Evolutionary conservation across 2,113 vertebrate genomes (phyloP).

Genomic region (Paratilapia polleni): DNA sequence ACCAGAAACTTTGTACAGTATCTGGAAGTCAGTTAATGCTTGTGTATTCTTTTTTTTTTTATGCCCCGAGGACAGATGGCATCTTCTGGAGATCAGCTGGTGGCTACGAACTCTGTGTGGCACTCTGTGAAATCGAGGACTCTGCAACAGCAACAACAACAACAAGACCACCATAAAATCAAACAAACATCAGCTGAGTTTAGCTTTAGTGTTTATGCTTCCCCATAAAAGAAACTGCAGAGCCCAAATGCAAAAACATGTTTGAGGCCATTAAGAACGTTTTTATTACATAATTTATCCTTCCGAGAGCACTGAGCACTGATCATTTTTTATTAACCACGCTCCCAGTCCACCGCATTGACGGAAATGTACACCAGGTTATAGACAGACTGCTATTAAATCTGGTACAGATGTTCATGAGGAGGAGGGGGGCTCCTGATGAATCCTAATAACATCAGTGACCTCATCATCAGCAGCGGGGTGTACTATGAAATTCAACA

Average conservation of each 20-base stretch:
- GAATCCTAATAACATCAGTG: neutral
- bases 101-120: slow-evolving; percentile 39
- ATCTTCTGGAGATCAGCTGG: slow-evolving; percentile 18
- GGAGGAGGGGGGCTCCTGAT: neutral
- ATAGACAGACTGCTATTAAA: too few species aligned
- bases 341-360: neutral
- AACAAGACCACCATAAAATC: neutral
- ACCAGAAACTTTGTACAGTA: neutral
- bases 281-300: neutral
- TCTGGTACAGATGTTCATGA: neutral
- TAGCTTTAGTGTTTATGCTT: neutral
- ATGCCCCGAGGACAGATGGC: neutral
- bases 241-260: neutral
- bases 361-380: neutral
- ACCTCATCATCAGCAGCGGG: neutral
- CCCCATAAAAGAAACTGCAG: neutral
- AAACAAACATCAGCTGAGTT: neutral
- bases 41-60: neutral
- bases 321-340: too few species aligned
- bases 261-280: neutral
- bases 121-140: neutral
- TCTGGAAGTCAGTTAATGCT: neutral
- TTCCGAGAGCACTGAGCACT: neutral
- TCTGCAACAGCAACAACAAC: slow-evolving; percentile 23
- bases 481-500: neutral